Conservation (phyloP, 2,113 vertebrate species). For the Tenrec ecaudatus region DNA sequence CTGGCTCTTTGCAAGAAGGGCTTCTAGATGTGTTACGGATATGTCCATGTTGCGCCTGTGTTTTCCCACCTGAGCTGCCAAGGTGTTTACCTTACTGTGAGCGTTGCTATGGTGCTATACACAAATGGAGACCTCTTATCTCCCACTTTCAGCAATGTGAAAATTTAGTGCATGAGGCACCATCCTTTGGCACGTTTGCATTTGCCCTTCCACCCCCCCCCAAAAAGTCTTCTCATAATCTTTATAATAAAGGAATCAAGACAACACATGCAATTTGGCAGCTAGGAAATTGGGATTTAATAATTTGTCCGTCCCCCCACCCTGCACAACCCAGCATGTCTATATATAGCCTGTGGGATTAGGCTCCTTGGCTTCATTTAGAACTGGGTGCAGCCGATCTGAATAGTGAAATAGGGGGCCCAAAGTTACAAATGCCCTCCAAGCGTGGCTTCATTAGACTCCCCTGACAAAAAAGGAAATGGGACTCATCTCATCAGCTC, state of each 20-base stretch:
- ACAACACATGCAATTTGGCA: constrained; percentile 74
- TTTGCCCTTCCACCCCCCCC: constrained; percentile 41
- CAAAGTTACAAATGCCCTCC: constrained; percentile 89
- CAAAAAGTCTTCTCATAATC: constrained; percentile 68
- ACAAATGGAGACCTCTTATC: constrained; percentile 56
- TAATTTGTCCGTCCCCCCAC: constrained; percentile 66
- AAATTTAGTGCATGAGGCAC: constrained; percentile 76
- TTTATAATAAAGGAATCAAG: constrained; percentile 64
- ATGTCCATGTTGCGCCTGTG: constrained; percentile 54
- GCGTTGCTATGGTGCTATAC: not conserved
- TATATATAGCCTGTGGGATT: constrained; percentile 93
- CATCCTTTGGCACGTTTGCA: constrained; percentile 65
- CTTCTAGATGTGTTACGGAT: not conserved
- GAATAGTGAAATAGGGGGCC: constrained; percentile 96
- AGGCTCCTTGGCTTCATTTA: constrained; percentile 91
- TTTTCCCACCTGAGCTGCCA: constrained; percentile 25
- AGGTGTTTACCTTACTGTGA: not conserved
- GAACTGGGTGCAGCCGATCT: constrained; percentile 94
- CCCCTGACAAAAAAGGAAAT: constrained; percentile 90
- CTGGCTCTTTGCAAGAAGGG: not conserved
- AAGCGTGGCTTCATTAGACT: constrained; percentile 94
- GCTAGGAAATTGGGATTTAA: constrained; percentile 84
- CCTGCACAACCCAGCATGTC: constrained; percentile 85
- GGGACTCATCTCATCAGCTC: constrained; percentile 95
- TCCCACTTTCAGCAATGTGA: constrained; percentile 61